These are phyloP conservation scores for Biston stratarius DNA, from an alignment of 2,888 invertebrate genomes.

Conservation along the genomic window DNA sequence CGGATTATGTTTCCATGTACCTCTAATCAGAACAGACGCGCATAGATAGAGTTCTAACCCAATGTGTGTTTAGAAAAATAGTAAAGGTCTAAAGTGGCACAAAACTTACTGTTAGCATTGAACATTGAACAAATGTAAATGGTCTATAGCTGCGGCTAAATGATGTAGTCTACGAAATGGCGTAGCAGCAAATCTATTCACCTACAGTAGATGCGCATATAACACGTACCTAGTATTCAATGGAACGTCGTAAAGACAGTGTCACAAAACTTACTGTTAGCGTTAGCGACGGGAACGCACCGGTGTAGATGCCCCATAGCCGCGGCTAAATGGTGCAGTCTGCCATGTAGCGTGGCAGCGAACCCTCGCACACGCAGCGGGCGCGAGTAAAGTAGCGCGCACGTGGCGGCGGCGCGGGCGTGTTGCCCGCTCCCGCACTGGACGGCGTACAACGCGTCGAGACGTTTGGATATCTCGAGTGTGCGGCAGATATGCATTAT, in stretches of 20 bases:
- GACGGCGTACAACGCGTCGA: slow-evolving; percentile 91
- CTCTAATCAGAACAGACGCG: too few relatives aligned
- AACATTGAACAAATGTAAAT: too few relatives aligned
- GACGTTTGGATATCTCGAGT: slow-evolving; percentile 88
- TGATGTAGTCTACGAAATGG: too few relatives aligned
- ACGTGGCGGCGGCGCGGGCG: slow-evolving; percentile 92
- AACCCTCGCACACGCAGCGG: slow-evolving; percentile 82
- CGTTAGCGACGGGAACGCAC: slow-evolving; percentile 40
- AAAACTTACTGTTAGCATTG: too few relatives aligned
- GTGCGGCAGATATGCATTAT: slow-evolving; percentile 90
- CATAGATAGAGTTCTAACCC: too few relatives aligned
- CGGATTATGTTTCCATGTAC: too few relatives aligned
- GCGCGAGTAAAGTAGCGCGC: slow-evolving; percentile 91
- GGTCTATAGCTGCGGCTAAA: too few relatives aligned
- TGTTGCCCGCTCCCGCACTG: slow-evolving; percentile 91
- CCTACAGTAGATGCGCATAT: too few relatives aligned
- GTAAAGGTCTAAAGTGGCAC: too few relatives aligned
- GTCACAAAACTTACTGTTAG: slow-evolving; percentile 57
- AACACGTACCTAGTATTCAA: too few relatives aligned
- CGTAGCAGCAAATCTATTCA: too few relatives aligned
- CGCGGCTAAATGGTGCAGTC: slow-evolving; percentile 85
- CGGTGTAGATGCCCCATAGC: slow-evolving; percentile 89
- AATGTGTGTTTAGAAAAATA: too few relatives aligned
- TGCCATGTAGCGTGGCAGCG: slow-evolving; percentile 85
- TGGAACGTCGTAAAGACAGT: not conserved